phyloP scores from a whole-genome alignment of 2,888 invertebrate species.

The Clistopyga incitator region DNA sequence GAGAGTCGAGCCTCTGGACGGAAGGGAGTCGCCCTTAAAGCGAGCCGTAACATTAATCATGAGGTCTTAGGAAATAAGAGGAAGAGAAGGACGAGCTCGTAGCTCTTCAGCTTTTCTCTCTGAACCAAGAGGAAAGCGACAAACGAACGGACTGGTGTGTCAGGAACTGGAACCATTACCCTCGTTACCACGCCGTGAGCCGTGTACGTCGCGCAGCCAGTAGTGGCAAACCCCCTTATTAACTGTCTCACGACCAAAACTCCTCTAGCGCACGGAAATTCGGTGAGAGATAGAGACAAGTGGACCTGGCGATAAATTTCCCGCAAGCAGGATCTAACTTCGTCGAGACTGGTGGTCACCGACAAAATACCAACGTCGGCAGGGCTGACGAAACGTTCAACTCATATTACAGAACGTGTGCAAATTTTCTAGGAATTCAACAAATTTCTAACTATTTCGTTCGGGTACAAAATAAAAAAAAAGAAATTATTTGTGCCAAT shows the following conservation, averaged over 20 bases:
- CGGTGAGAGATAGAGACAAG: constrained; percentile 28
- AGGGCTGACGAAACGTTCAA: neutral
- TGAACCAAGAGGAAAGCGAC: constrained; percentile 23
- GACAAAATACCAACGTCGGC: neutral
- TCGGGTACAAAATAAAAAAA: no score
- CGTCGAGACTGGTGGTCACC: neutral
- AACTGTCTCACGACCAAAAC: constrained; percentile 58
- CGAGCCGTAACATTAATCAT: constrained; percentile 65
- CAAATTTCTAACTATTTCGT: no score
- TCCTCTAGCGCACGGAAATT: constrained; percentile 47
- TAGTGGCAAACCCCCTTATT: constrained; percentile 58
- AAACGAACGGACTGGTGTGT: constrained; percentile 44
- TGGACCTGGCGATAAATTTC: constrained; percentile 51
- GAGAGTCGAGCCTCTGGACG: neutral
- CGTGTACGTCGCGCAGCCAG: constrained; percentile 37
- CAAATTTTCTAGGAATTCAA: no score
- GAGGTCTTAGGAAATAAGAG: constrained; percentile 55
- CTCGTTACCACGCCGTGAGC: constrained; percentile 62
- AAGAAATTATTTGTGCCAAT: no score
- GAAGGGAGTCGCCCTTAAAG: constrained; percentile 48
- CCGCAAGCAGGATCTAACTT: neutral
- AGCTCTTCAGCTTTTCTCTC: constrained; percentile 10
- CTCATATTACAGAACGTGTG: neutral
- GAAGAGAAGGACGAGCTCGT: constrained; percentile 41
- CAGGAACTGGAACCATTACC: constrained; percentile 59